These are phyloP conservation scores for Sitta europaea DNA, from an alignment of 2,113 vertebrate genomes.

Conservation along the genomic window DNA sequence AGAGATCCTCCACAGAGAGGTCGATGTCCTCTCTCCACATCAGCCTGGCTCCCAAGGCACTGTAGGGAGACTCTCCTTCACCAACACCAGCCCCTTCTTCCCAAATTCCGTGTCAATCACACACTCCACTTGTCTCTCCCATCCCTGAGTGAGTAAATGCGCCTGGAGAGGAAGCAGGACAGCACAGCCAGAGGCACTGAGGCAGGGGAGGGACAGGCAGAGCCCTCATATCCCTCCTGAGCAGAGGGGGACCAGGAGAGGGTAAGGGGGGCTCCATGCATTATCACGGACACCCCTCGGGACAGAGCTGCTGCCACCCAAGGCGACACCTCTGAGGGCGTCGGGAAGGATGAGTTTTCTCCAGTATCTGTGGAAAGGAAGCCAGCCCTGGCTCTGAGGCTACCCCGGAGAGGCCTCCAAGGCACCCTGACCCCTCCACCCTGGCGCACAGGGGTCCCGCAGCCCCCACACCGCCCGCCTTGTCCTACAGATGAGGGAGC, in stretches of 20 bases:
- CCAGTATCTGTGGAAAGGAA: background rate
- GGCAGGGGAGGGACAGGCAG: background rate
- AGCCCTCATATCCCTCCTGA: accelerated
- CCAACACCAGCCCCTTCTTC: background rate
- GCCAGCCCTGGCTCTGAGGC: background rate
- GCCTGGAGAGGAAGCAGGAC: background rate
- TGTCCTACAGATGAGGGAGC: background rate
- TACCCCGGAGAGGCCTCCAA: accelerated
- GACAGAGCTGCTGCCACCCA: background rate
- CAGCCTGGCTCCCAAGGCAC: background rate
- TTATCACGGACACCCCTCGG: background rate
- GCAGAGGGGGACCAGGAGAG: background rate
- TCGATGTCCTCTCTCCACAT: accelerated
- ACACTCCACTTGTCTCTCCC: background rate
- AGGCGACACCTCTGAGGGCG: background rate
- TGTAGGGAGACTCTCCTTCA: background rate
- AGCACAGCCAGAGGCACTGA: background rate
- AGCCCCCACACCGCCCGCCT: background rate
- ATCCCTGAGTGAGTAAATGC: accelerated
- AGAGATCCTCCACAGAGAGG: background rate
- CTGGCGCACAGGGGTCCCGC: background rate
- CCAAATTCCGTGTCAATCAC: background rate
- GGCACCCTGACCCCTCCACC: background rate
- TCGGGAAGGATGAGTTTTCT: accelerated
- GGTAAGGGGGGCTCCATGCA: accelerated